These are phyloP conservation scores for Aleiodes alternator DNA, from an alignment of 2,888 invertebrate genomes.

Conservation along the genomic window DNA sequence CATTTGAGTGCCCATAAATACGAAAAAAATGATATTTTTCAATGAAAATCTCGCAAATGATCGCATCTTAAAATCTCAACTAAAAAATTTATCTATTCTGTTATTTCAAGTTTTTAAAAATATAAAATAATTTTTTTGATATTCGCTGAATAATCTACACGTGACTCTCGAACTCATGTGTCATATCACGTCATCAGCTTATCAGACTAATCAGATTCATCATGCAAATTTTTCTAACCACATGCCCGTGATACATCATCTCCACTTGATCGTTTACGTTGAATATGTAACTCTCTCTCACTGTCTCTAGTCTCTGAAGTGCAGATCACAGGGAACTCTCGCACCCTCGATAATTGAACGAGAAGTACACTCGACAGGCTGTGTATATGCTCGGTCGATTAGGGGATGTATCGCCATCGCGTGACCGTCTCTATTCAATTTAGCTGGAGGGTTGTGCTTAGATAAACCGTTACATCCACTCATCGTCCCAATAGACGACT, in stretches of 20 bases:
- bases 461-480: constrained; percentile 34
- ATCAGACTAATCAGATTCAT: no score
- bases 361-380: constrained; percentile 10
- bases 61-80: no score
- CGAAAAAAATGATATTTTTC: no score
- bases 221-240: not conserved
- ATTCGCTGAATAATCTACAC: no score
- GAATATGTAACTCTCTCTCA: constrained; percentile 8
- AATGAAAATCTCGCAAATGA: no score
- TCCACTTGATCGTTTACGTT: not conserved
- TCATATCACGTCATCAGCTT: no score
- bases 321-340: constrained; percentile 26
- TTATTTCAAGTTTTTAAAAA: no score
- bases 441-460: constrained; percentile 22
- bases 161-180: no score
- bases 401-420: constrained; percentile 26
- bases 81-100: no score
- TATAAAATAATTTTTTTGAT: no score
- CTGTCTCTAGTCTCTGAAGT: not conserved
- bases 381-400: constrained; percentile 21
- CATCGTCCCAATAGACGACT: constrained; percentile 10
- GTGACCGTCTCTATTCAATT: constrained; percentile 36
- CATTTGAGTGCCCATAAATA: no score
- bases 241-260: not conserved
- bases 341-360: constrained; percentile 26